Evolutionary conservation across 1,140 invertebrate genomes (phyloP), one percentile per base, ranked within the genome.

Genomic region (Formica selysi): DNA sequence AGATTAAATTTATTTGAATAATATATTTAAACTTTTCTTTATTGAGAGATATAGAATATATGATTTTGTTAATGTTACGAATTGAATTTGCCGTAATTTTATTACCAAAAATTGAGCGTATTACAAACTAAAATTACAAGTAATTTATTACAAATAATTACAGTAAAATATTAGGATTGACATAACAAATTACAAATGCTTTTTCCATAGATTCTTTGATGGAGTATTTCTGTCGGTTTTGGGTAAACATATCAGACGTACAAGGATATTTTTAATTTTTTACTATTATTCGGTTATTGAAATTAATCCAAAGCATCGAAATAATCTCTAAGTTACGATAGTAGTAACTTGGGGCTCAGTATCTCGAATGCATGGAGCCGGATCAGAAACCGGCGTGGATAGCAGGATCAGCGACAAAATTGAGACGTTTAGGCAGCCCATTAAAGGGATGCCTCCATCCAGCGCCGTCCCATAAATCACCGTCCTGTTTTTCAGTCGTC

Each of bases 401-500:
- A 70, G 86, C 29, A 44, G 44, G 71, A 89, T 86, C 57, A 73
- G 54, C 62, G 59, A 68, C 44, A 54, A 80, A 88, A 88, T 90
- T 88, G 88, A 91, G 89, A 88, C 83, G 83, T 86, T 88, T 78
- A 74, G 73, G 48, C 62, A 85, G 67, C 32, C 86, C 89, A 86
- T 91, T 90, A 88, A 67, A 57, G 76, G 32, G 54, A 87, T 86
- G 84, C 71, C 70, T 44, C 32, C 62, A 76, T 83, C 48, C 86
- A 83, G 64, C 81, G 26, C n/a, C 68, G 22, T 64, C 44, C 67
- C 79, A 88, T 91, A 91, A 90, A 91, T 91, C 90, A 91, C 86
- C 57, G 54, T 22, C 70, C 74, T 59, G 87, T 90, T 91, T 91
- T 88, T 80, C 74, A 83, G 26, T 57, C 57, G 48, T 57, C 80